Percentiles rank a stretch among this genome's conserved stretches.
Evolutionary conservation across 2,888 invertebrate species (phyloP).

Genomic region (Eristalis intricaria): DNA sequence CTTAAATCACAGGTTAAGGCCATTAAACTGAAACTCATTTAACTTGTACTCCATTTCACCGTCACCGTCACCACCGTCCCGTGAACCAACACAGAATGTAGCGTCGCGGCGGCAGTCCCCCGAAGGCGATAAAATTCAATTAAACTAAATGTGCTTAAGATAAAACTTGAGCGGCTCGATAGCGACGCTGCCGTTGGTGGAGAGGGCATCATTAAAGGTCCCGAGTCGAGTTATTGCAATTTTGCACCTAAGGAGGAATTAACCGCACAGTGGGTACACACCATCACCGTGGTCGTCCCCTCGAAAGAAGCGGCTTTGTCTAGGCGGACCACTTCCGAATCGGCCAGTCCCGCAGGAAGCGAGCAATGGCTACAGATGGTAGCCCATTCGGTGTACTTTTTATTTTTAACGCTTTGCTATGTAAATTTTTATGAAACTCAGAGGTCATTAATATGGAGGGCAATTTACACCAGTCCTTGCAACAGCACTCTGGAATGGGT

Average conservation of each 20-base stretch:
- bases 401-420: conserved; percentile 47
- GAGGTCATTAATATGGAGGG: conserved; percentile 55
- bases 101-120: neutral
- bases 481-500: conserved; percentile 36
- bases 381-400: conserved; percentile 19
- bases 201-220: conserved; percentile 29
- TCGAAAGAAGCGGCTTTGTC: conserved; percentile 15
- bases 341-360: neutral
- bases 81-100: neutral
- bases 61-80: neutral
- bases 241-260: conserved; percentile 51
- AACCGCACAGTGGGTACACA: conserved; percentile 15
- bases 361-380: conserved; percentile 21
- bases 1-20: conserved; percentile 43
- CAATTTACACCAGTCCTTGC: conserved; percentile 49
- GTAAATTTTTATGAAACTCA: conserved; percentile 62
- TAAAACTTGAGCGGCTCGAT: conserved; percentile 22
- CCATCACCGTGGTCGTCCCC: neutral
- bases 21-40: conserved; percentile 49
- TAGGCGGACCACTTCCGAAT: neutral
- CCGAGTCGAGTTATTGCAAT: conserved; percentile 43
- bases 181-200: neutral
- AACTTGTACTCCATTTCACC: conserved; percentile 21
- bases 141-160: conserved; percentile 56
- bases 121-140: conserved; percentile 54